Evolutionary conservation across 2,113 vertebrate genomes (phyloP).

Genomic region (Poeciliopsis occidentalis): DNA sequence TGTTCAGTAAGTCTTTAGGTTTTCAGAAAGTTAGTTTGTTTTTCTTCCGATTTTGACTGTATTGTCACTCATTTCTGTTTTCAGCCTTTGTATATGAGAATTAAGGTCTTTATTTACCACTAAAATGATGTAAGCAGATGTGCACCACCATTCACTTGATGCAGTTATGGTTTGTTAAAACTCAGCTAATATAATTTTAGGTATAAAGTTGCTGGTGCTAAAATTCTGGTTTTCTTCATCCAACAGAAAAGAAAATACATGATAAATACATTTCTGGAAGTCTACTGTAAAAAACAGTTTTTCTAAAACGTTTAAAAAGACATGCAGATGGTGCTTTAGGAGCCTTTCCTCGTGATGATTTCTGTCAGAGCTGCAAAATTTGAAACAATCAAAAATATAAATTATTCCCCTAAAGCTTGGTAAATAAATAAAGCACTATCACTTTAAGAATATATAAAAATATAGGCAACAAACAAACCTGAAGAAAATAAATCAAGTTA

Average conservation of each 20-base stretch:
- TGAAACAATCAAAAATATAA: not conserved
- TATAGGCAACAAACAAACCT: not conserved
- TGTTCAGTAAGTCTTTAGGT: too few relatives aligned
- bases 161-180: not conserved
- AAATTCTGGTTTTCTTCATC: not conserved
- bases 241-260: not conserved
- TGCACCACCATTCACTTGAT: not conserved
- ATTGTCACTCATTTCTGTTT: too few relatives aligned
- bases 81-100: too few relatives aligned
- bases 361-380: not conserved
- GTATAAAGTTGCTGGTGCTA: not conserved
- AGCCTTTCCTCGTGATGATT: too few relatives aligned
- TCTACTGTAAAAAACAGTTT: not conserved
- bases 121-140: too few relatives aligned
- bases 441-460: not conserved
- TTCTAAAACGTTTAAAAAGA: not conserved
- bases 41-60: too few relatives aligned
- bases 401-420: not conserved
- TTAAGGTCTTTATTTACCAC: too few relatives aligned
- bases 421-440: not conserved
- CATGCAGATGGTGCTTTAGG: too few relatives aligned
- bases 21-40: too few relatives aligned
- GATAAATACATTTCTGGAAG: not conserved
- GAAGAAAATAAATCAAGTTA: not conserved
- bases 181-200: not conserved